These are phyloP conservation scores for Incurvaria masculella DNA, from an alignment of 2,888 invertebrate species.

Conservation along the genomic window DNA sequence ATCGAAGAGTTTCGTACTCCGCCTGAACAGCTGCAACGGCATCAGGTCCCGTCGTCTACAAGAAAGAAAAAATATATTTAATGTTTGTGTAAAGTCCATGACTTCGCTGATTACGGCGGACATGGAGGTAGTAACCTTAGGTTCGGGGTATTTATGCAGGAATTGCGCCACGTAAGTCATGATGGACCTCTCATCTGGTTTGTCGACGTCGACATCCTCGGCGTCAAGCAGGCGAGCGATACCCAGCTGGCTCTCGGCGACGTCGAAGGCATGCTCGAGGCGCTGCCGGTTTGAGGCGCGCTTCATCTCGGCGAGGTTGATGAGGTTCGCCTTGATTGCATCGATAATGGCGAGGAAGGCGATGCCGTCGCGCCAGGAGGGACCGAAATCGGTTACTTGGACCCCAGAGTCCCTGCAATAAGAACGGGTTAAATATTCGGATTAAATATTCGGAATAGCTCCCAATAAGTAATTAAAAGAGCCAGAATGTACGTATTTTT, in stretches of 20 bases:
- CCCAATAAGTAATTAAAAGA: too few species aligned
- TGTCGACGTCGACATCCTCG: slow-evolving; percentile 93
- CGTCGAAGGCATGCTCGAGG: slow-evolving; percentile 88
- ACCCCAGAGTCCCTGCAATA: slow-evolving; percentile 75
- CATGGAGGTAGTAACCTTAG: slow-evolving; percentile 61
- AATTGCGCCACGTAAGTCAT: slow-evolving; percentile 99
- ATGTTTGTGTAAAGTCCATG: background rate
- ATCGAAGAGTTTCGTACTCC: slow-evolving; percentile 75
- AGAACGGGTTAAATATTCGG: too few species aligned
- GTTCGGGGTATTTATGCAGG: slow-evolving; percentile 91
- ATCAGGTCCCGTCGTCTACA: slow-evolving; percentile 64
- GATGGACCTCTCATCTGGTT: slow-evolving; percentile 95
- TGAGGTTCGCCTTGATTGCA: slow-evolving; percentile 88
- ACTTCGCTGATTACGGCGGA: too few species aligned
- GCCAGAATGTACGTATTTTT: too few species aligned
- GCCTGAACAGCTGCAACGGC: slow-evolving; percentile 76
- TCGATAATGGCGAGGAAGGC: slow-evolving; percentile 96
- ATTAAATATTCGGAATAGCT: too few species aligned
- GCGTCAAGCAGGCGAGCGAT: slow-evolving; percentile 90
- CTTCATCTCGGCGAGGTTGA: slow-evolving; percentile 79
- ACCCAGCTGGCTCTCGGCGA: slow-evolving; percentile 88
- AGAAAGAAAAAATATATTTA: slow-evolving; percentile 5
- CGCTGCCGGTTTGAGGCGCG: slow-evolving; percentile 75
- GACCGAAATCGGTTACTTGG: slow-evolving; percentile 89
- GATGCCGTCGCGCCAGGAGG: slow-evolving; percentile 94